Percentiles rank a stretch among this genome's conserved stretches.
Evolutionary conservation across 2,113 vertebrate genomes (phyloP).

Genomic region (Rhabdornis inornatus): DNA sequence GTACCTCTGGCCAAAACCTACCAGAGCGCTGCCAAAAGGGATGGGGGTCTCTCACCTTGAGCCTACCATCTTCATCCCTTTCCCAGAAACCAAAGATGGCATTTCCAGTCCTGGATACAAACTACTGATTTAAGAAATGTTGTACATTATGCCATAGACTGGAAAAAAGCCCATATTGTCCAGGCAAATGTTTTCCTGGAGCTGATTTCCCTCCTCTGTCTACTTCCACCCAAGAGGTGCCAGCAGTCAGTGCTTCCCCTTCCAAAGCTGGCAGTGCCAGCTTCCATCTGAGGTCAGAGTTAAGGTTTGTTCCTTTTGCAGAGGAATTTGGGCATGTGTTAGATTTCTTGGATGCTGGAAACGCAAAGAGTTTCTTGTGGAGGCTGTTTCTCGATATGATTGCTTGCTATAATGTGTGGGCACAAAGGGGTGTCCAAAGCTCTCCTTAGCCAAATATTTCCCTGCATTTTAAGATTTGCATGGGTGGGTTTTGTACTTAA

Average conservation of each 20-base stretch:
- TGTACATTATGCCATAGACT: neutral
- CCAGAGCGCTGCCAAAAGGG: conserved; percentile 15
- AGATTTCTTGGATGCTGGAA: conserved; percentile 36
- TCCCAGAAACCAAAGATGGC: neutral
- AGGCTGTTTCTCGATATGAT: conserved; percentile 37
- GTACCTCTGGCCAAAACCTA: conserved; percentile 4
- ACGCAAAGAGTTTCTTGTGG: conserved; percentile 59
- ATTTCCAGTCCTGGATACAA: neutral
- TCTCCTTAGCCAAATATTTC: conserved; percentile 59
- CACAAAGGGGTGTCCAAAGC: conserved; percentile 62
- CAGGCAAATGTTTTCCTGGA: neutral
- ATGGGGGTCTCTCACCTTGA: neutral
- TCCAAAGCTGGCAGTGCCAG: neutral
- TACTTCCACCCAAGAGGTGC: neutral
- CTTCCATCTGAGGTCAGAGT: conserved; percentile 48
- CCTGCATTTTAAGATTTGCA: conserved; percentile 62
- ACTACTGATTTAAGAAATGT: neutral
- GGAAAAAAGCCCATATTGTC: neutral
- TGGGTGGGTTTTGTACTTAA: conserved; percentile 66
- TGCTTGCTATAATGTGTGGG: conserved; percentile 56
- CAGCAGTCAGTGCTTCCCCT: neutral
- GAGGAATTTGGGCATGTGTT: conserved; percentile 7
- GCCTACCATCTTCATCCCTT: neutral
- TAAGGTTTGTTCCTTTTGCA: conserved; percentile 20
- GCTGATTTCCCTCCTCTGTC: neutral